Base-by-base conservation (phyloP, 2,113 vertebrate species). In the Otocyon megalotis region DNA sequence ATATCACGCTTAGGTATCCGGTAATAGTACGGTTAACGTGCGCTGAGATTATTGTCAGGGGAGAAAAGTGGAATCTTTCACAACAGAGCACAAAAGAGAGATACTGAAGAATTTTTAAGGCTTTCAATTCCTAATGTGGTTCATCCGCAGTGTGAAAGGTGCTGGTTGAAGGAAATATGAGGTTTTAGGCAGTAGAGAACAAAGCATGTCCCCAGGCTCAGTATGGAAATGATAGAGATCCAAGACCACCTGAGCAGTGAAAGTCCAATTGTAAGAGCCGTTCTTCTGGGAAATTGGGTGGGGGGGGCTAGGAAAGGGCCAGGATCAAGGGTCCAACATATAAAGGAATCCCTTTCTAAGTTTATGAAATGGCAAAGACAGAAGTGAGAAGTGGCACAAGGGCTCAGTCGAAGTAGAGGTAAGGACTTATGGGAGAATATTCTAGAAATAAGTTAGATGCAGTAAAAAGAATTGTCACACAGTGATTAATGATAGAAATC, bases 151-250 rank as follows among this genome's bases (percentile, higher is more conserved):
- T 74, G 93, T 84, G 93, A 89, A 97, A 96, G 94, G 65, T 54
- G 79, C 92, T 92, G 69, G 94, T 90, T 96, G 58, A 88, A 97
- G 93, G 72, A 93, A 92, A 90, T 60, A 62, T 8, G 89, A 88
- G 63, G 87, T 92, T 97, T 96, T 84, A 54, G 93, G 93, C 50
- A 6, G 17, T 12, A 37, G 77, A 98, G 93, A 98, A 97, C 96
- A 98, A 98, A 97, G 96, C 37, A 17, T 50, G 50, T 95, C 97
- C 96, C 96, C 92, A 74, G 97, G 97, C 96, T 95, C 86, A 17
- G 76, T 96, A 96, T 96, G 97, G 97, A 97, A 98, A 97, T 95
- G 97, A 94, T 92, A 97, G 84, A 88, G 87, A 93, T 89, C 94
- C 96, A 58, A 87, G 96, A 67, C 90, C 80, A 48, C 88, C 92